phyloP scores from a whole-genome alignment of 2,888 invertebrate genomes.

The Marronus borbonicus region DNA sequence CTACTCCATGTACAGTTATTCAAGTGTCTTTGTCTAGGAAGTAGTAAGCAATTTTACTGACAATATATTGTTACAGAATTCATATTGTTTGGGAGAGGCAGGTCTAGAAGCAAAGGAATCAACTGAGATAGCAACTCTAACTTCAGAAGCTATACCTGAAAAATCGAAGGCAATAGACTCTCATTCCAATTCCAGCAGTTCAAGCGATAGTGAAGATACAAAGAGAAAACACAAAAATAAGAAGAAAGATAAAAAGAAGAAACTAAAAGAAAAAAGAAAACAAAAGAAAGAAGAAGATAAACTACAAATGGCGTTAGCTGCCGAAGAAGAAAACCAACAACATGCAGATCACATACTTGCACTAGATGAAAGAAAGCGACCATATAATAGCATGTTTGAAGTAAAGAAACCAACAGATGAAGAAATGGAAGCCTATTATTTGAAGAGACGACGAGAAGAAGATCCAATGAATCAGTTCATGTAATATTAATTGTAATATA shows the following conservation, averaged over 20 bases:
- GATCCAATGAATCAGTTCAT: conserved; percentile 91
- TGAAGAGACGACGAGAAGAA: conserved; percentile 87
- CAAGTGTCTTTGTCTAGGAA: too few species aligned
- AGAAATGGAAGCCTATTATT: conserved; percentile 94
- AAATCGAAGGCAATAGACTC: conserved; percentile 52
- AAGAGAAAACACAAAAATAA: conserved; percentile 72
- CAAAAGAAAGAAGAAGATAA: conserved; percentile 72
- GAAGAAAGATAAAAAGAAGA: conserved; percentile 69
- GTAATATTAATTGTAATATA: conserved; percentile 45
- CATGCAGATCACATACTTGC: conserved; percentile 78
- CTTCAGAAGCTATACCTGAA: conserved; percentile 57
- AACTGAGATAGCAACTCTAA: conserved; percentile 57
- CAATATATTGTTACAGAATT: neutral
- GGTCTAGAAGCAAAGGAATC: conserved; percentile 65
- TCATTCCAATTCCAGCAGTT: conserved; percentile 52
- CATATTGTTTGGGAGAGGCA: conserved; percentile 89
- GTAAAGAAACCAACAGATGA: conserved; percentile 90
- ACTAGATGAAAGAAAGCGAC: conserved; percentile 91
- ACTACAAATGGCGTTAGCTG: conserved; percentile 77
- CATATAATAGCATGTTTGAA: conserved; percentile 93
- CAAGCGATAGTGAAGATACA: conserved; percentile 59
- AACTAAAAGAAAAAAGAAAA: conserved; percentile 65
- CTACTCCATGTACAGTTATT: neutral
- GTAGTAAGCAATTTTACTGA: conserved; percentile 52
- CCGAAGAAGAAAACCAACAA: conserved; percentile 76